Percentiles rank a stretch among this genome's conserved stretches.
Conservation (phyloP, 2,797 vertebrate species). For the Helostoma temminkii region DNA sequence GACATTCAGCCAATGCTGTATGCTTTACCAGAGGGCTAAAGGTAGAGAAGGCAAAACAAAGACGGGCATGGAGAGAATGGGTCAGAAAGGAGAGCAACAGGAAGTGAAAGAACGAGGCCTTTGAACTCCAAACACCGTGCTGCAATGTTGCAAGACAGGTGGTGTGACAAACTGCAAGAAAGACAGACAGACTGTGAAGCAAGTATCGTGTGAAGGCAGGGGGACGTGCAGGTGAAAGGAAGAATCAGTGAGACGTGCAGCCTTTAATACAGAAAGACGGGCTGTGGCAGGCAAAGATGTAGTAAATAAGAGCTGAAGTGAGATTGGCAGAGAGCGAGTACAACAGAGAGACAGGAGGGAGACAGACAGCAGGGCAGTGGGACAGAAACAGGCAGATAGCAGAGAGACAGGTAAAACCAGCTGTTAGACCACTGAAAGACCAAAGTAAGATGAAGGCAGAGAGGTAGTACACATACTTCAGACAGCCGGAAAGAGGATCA, state of each 20-base stretch:
- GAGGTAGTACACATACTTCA: too few species aligned
- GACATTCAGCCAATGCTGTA: constrained; percentile 10
- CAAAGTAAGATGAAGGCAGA: too few species aligned
- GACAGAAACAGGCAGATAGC: neutral
- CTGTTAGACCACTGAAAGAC: too few species aligned
- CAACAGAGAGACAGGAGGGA: neutral
- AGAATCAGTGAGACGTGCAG: too few species aligned
- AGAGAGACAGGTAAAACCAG: neutral
- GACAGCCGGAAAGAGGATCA: too few species aligned
- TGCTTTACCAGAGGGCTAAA: too few species aligned
- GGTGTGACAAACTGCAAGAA: too few species aligned
- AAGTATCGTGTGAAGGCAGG: neutral
- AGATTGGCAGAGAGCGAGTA: neutral
- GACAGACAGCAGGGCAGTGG: neutral
- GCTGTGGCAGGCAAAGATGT: too few species aligned
- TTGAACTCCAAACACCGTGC: neutral
- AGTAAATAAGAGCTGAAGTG: too few species aligned
- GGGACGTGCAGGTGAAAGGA: too few species aligned
- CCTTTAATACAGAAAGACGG: too few species aligned
- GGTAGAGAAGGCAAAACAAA: neutral
- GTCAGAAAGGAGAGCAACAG: neutral
- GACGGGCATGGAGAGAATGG: neutral
- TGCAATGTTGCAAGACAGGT: neutral
- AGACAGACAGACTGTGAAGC: neutral
- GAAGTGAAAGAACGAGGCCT: neutral